Evolutionary conservation across 2,797 vertebrate genomes (phyloP), one percentile per base, ranked within the genome.

Genomic region (Sylvilagus floridanus): DNA sequence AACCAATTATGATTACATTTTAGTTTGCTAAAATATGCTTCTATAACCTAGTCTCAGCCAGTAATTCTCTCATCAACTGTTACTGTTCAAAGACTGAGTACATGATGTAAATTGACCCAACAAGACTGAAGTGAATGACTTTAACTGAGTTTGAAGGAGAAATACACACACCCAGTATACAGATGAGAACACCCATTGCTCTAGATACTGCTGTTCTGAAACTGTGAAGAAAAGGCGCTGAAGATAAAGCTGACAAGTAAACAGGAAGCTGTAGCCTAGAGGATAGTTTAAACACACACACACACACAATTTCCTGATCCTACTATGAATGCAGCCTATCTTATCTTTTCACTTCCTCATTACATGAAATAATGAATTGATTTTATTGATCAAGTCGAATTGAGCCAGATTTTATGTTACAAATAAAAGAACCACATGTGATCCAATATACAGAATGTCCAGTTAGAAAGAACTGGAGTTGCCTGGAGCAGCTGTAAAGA

Each of bases 311-410:
- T 90, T 88, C 2, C 8, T 75, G 24, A 84, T 60, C n/a, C 19
- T 66, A 71, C 9, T 84, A 11, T 75, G 12, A 30, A 81, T 84
- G 5, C 1, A 54, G 16, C 60, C 12, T 16, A 71, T 16, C 13
- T 12, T n/a, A 35, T 63, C 28, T 19, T 9, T 63, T 11, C 42
- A 68, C 7, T 82, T 93, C 2, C 10, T 84, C 8, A 75, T 6
- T 35, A 22, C 42, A 2, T 73, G 2, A 79, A 89, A 69, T 72
- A 90, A 65, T 57, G 21, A 88, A 62, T 19, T 69, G 6, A 4
- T 88, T 95, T 95, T 92, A 66, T 22, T 82, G 9, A 88, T 22
- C 24, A 63, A 91, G 11, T 2, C 14, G 60, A 78, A 47, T 17
- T 57, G 14, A 83, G n/a, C 24, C 26, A 84, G 0, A 42, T 82